A percentile compares a stretch with the other conserved stretches of the same genome.
These are phyloP conservation scores for Odontothrips loti DNA, from an alignment of 2,888 invertebrate species.

Conservation along the genomic window DNA sequence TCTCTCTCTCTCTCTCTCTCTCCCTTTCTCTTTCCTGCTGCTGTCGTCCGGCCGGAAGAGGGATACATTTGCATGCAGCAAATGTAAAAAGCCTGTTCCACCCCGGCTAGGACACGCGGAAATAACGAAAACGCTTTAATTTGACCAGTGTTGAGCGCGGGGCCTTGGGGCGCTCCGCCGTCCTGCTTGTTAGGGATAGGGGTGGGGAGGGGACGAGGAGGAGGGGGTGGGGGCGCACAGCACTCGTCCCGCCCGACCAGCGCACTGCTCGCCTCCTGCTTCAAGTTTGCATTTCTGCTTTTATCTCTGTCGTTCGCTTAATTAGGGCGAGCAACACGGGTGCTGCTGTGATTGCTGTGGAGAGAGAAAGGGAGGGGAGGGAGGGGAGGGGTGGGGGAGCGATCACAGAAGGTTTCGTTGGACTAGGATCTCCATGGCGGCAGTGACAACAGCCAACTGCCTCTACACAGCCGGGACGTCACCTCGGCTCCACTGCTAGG, in stretches of 20 bases:
- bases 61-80: background rate
- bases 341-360: background rate
- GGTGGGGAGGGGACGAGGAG: background rate
- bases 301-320: constrained; percentile 1
- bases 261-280: background rate
- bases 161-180: no score
- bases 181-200: background rate
- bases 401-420: background rate
- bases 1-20: no score
- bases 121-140: background rate
- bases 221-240: background rate
- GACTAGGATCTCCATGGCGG: no score
- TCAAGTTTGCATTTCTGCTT: constrained; percentile 1
- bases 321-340: background rate
- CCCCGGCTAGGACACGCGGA: background rate
- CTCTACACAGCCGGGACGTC: no score
- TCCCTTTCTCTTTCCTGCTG: no score
- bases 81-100: background rate
- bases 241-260: background rate
- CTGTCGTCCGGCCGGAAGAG: no score
- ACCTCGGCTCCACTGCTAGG: no score
- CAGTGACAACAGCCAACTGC: no score
- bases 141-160: background rate
- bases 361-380: background rate
- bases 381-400: background rate